These are phyloP conservation scores for Micromussa lordhowensis DNA, from an alignment of 92 coral and sea anemone species.

Conservation along the genomic window DNA sequence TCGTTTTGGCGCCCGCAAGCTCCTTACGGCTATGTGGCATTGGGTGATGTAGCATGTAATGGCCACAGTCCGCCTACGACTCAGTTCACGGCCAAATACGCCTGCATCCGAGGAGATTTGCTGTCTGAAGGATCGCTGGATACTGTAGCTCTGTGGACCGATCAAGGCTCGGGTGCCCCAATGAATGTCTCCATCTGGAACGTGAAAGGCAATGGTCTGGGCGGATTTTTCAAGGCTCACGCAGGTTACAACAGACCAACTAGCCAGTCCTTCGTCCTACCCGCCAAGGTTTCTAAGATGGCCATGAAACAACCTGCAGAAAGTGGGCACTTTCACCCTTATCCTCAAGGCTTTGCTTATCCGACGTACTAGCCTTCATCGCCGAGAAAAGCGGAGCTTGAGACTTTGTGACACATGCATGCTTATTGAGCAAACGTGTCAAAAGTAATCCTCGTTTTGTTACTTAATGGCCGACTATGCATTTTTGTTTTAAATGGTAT, in stretches of 20 bases:
- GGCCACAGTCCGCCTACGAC: conserved; percentile 5
- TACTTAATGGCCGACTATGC: too few species aligned
- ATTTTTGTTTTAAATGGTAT: too few species aligned
- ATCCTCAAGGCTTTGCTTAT: too few species aligned
- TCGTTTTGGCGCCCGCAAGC: conserved; percentile 45
- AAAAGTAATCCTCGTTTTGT: too few species aligned
- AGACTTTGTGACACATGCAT: too few species aligned
- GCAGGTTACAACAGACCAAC: conserved; percentile 7
- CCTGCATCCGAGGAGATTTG: conserved; percentile 38
- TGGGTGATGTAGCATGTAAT: conserved; percentile 30
- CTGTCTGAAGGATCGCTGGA: background rate
- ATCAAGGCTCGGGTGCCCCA: conserved; percentile 29
- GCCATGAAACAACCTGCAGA: background rate
- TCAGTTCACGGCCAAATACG: conserved; percentile 30
- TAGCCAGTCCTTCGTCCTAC: background rate
- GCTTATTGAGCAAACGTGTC: too few species aligned
- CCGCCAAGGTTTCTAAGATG: background rate
- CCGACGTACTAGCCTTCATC: too few species aligned
- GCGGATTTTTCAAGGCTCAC: conserved; percentile 34
- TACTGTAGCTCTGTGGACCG: conserved; percentile 12
- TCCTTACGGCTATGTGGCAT: conserved; percentile 33
- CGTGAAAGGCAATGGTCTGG: conserved; percentile 14
- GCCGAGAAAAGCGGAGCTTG: too few species aligned
- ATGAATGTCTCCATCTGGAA: conserved; percentile 29
- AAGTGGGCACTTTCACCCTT: background rate